Evolutionary conservation across 2,113 vertebrate species (phyloP).

Genomic region (Grammomys dolichurus): DNA sequence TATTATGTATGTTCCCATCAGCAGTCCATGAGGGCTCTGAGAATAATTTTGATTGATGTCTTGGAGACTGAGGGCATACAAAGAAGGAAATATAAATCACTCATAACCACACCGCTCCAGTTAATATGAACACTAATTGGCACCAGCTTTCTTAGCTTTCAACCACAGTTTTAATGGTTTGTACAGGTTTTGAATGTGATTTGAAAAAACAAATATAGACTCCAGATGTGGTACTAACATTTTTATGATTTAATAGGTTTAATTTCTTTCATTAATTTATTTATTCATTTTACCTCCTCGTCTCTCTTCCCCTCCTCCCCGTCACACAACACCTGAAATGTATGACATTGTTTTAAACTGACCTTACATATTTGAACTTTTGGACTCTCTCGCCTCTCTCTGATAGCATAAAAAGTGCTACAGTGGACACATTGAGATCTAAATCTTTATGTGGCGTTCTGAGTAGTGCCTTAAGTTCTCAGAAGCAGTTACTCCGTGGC

Average conservation of each 20-base stretch:
- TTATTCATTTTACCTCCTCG: too few relatives aligned
- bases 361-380: conserved; percentile 42
- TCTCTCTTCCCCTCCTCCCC: too few relatives aligned
- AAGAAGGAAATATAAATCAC: conserved; percentile 25
- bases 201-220: conserved; percentile 23
- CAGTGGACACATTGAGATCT: background rate
- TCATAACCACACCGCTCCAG: background rate
- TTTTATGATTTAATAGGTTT: too few relatives aligned
- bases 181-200: background rate
- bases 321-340: background rate
- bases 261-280: too few relatives aligned
- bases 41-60: background rate
- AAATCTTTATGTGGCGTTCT: background rate
- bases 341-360: conserved; percentile 15
- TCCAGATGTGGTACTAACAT: background rate
- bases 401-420: background rate
- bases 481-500: background rate
- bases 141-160: conserved; percentile 38
- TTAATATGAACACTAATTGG: conserved; percentile 13
- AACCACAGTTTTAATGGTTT: conserved; percentile 17
- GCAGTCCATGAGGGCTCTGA: background rate
- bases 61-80: conserved; percentile 22
- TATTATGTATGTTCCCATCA: background rate
- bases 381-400: background rate
- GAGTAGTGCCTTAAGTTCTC: background rate